Evolutionary conservation across 2,797 vertebrate species (phyloP), one percentile per base, ranked within the genome.

Genomic region (Hybognathus amarus): DNA sequence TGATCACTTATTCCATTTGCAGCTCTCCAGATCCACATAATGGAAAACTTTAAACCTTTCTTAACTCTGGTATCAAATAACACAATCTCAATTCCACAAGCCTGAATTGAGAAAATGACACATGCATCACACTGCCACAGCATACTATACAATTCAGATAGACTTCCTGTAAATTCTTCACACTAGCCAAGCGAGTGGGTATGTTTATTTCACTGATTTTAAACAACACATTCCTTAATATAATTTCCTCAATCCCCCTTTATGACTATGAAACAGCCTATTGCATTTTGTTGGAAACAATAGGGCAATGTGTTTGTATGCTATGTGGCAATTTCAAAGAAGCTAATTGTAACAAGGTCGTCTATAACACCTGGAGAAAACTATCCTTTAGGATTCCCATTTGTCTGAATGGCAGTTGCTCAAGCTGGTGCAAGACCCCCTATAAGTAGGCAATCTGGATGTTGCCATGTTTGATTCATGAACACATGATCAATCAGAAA

Each of bases 1-100:
- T 79, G 56, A 84, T 85, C 42, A 76, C 27, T 76, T 75, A 70
- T 68, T 81, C 78, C 67, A 84, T 63, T 27, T 47, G 74, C n/a
- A 74, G 52, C 75, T 69, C 67, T 70, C 40, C 45, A 71, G 27
- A 54, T 40, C 69, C 68, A 74, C 54, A 78, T 45, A 69, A 38
- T 84, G 70, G 68, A 86, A 77, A 84, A 47, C 75, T 40, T 79
- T 71, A 82, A 87, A 84, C 36, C 74, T 79, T 83, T 71, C 77
- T n/a, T 52, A 74, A 75, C 67, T 82, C 1, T 0, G 5, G 63
- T 22, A 79, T 78, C 52, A 86, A 84, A 87, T 64, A 82, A 76
- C 79, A 63, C 64, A n/a, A 73, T 79, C 56, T 86, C 17, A 38
- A 47, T 77, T 73, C 50, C 42, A 73, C 24, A 77, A 33, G 73